A percentile compares a stretch with the other conserved stretches of the same genome.
Conservation (phyloP, 2,888 invertebrate genomes). For the Tetranychus truncatus region DNA sequence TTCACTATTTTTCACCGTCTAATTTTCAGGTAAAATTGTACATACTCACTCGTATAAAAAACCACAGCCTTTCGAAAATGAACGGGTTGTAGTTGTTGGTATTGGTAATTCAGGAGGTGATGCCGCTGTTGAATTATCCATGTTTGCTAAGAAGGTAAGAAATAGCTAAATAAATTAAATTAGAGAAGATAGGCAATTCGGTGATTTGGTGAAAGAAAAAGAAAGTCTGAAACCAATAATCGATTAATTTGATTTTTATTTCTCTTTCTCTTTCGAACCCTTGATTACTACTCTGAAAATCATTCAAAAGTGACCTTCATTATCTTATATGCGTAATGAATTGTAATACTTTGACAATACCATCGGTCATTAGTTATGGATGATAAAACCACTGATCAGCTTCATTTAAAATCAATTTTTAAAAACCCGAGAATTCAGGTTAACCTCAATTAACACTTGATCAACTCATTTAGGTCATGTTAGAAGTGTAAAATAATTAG, state of each 20-base stretch:
- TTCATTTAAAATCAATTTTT: not conserved
- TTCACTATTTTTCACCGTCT: not conserved
- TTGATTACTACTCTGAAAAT: not conserved
- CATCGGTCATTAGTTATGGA: not conserved
- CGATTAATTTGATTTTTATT: not conserved
- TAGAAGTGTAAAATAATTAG: not conserved
- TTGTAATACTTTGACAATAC: not conserved
- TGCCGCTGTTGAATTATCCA: slow-evolving; percentile 32
- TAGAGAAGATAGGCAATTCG: not conserved
- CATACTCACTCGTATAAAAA: slow-evolving; percentile 29
- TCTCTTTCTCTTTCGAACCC: not conserved
- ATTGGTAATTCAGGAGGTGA: slow-evolving; percentile 37
- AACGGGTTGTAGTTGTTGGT: slow-evolving; percentile 36
- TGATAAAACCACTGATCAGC: not conserved
- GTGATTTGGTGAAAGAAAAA: not conserved
- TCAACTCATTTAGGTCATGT: not conserved
- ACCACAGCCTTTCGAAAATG: slow-evolving; percentile 28
- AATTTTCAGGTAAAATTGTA: slow-evolving; percentile 29
- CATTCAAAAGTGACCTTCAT: not conserved
- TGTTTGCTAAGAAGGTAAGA: slow-evolving; percentile 29
- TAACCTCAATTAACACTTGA: not conserved
- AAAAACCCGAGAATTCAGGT: not conserved
- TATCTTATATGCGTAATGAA: not conserved
- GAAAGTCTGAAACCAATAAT: not conserved
- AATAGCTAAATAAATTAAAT: not conserved